These are phyloP conservation scores for Phrynocephalus guinanensis DNA, from an alignment of 2,797 vertebrate species.

Conservation along the genomic window DNA sequence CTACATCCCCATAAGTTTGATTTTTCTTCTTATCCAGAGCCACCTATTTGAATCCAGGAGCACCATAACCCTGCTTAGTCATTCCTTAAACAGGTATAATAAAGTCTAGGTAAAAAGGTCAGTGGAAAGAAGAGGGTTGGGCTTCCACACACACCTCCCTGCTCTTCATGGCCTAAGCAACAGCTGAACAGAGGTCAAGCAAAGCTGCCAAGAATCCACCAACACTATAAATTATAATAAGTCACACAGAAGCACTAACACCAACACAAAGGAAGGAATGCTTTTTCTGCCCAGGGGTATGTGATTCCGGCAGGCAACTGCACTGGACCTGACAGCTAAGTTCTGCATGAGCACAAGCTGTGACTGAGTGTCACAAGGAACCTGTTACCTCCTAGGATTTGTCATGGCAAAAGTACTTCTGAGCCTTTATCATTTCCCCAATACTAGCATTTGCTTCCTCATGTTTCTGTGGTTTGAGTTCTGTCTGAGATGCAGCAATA, in stretches of 20 bases:
- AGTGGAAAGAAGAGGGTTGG: not conserved
- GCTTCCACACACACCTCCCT: no score
- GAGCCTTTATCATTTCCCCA: not conserved
- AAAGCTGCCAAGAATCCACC: no score
- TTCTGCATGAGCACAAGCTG: conserved; percentile 21
- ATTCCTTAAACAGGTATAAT: no score
- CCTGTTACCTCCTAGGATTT: not conserved
- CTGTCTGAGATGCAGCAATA: conserved; percentile 31
- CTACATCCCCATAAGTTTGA: not conserved
- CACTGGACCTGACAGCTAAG: not conserved
- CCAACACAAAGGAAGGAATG: not conserved
- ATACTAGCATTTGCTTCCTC: conserved; percentile 41
- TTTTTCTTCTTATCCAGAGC: fast-evolving
- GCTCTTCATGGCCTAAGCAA: no score
- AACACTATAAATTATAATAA: not conserved
- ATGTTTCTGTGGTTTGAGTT: conserved; percentile 11
- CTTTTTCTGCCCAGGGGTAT: not conserved
- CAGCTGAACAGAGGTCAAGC: no score
- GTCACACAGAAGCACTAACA: not conserved
- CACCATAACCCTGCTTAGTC: no score
- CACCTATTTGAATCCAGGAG: not conserved
- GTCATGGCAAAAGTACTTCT: conserved; percentile 23
- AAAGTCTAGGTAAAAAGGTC: not conserved
- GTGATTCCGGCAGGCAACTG: conserved; percentile 18
- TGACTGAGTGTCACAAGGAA: not conserved